phyloP scores from a whole-genome alignment of 2,888 invertebrate species.

The Pseudolycoriella hygida region DNA sequence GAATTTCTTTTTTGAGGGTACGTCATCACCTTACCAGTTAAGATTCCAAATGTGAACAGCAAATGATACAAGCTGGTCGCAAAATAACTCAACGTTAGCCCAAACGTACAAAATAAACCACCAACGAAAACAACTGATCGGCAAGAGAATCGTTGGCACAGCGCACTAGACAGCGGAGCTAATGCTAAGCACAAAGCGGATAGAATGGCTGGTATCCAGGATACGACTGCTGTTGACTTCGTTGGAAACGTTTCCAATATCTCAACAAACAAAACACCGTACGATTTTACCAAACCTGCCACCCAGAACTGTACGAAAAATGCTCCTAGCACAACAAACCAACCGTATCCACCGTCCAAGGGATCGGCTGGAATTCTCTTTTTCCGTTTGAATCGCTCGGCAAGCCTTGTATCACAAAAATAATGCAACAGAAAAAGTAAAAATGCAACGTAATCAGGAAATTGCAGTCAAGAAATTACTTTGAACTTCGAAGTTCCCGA shows the following conservation, averaged over 20 bases:
- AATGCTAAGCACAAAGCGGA: slow-evolving; percentile 58
- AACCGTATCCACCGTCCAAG: slow-evolving; percentile 54
- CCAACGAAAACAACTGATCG: slow-evolving; percentile 53
- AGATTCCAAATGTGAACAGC: slow-evolving; percentile 50
- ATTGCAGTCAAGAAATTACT: slow-evolving; percentile 1
- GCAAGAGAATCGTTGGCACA: slow-evolving; percentile 52
- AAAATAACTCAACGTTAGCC: slow-evolving; percentile 49
- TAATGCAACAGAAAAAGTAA: background rate
- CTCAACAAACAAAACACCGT: slow-evolving; percentile 63
- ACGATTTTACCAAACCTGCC: slow-evolving; percentile 62
- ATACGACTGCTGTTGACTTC: slow-evolving; percentile 54
- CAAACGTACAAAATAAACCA: slow-evolving; percentile 51
- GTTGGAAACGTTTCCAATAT: slow-evolving; percentile 63
- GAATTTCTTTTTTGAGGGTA: too few relatives aligned
- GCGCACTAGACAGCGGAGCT: slow-evolving; percentile 55
- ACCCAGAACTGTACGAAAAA: slow-evolving; percentile 71
- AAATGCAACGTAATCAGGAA: too few relatives aligned
- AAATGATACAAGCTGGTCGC: slow-evolving; percentile 50
- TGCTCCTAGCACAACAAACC: slow-evolving; percentile 57
- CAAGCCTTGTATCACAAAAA: slow-evolving; percentile 1
- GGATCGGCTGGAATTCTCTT: slow-evolving; percentile 23
- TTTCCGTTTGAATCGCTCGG: slow-evolving; percentile 6
- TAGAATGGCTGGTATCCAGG: slow-evolving; percentile 63
- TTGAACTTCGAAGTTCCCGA: slow-evolving; percentile 32
- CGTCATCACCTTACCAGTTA: slow-evolving; percentile 55